Percentiles rank a stretch among this genome's conserved stretches.
Conservation (phyloP, 2,797 vertebrate species). For the Hephaestus fuliginosus region DNA sequence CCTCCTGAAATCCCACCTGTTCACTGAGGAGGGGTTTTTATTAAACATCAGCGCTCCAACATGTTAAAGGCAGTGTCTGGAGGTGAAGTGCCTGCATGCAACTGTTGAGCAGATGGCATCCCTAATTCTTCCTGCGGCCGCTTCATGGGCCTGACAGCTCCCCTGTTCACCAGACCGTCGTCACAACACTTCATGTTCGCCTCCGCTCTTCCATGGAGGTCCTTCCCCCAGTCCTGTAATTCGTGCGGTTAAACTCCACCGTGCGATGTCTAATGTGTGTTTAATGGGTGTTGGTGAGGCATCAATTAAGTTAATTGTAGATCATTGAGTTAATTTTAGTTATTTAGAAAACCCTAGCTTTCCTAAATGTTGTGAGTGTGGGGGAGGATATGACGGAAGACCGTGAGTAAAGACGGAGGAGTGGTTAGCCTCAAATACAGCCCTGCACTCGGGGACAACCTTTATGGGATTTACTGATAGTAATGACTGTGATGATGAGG, state of each 20-base stretch:
- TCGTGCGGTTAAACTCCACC: conserved; percentile 74
- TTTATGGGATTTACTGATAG: conserved; percentile 77
- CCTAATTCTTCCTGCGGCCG: conserved; percentile 58
- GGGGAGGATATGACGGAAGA: conserved; percentile 71
- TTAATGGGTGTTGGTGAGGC: conserved; percentile 79
- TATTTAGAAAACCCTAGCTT: conserved; percentile 84
- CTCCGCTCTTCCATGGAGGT: conserved; percentile 78
- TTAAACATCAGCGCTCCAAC: conserved; percentile 24
- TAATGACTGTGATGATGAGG: conserved; percentile 72
- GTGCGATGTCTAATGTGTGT: conserved; percentile 82
- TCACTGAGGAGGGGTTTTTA: conserved; percentile 26
- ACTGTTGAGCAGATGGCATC: conserved; percentile 65
- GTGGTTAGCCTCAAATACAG: conserved; percentile 80
- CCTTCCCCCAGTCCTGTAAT: conserved; percentile 80
- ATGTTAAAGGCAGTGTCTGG: conserved; percentile 21
- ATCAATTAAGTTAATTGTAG: conserved; percentile 85
- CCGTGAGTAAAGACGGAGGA: conserved; percentile 67
- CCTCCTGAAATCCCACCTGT: conserved; percentile 33
- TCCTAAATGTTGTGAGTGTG: conserved; percentile 78
- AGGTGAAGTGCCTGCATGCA: conserved; percentile 14
- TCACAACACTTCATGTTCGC: conserved; percentile 70
- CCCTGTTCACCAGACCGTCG: conserved; percentile 56
- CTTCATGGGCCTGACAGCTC: conserved; percentile 60
- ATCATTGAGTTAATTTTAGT: conserved; percentile 86
- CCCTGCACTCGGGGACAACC: conserved; percentile 61